Conservation (phyloP, 2,888 invertebrate species). For the Cepaea hortensis region DNA sequence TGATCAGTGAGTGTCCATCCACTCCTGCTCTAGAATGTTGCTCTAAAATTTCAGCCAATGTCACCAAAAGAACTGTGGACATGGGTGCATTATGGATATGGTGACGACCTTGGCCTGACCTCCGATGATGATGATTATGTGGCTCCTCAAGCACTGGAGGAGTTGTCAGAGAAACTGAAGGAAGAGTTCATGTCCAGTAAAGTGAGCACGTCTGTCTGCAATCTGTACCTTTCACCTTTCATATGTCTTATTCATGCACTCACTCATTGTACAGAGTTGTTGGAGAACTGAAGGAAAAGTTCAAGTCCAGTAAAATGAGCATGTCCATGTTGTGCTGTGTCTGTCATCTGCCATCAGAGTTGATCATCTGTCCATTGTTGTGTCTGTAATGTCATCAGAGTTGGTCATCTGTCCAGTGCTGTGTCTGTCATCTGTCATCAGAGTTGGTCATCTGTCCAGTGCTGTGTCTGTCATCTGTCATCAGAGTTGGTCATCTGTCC, state of each 20-base stretch:
- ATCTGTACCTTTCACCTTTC: background rate
- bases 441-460: too few species aligned
- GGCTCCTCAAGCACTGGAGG: conserved; percentile 63
- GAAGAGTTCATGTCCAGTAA: conserved; percentile 50
- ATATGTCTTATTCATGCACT: background rate
- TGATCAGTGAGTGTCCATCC: too few species aligned
- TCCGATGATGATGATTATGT: conserved; percentile 81
- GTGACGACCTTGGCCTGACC: conserved; percentile 93
- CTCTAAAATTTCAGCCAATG: conserved; percentile 80
- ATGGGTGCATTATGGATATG: conserved; percentile 94
- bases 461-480: too few species aligned
- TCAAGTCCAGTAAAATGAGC: conserved; percentile 44
- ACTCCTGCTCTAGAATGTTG: too few species aligned
- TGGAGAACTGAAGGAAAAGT: conserved; percentile 56
- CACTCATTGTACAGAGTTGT: conserved; percentile 49
- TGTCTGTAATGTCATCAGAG: too few species aligned
- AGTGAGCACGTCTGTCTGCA: conserved; percentile 29
- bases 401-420: too few species aligned
- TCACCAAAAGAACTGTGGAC: conserved; percentile 90
- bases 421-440: too few species aligned
- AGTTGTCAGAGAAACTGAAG: conserved; percentile 56
- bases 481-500: too few species aligned
- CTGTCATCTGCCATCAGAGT: too few species aligned
- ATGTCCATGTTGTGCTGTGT: background rate
- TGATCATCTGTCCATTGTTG: too few species aligned